phyloP scores from a whole-genome alignment of 2,888 invertebrate genomes.

The Pseudococcus jackbeardsleyi region DNA sequence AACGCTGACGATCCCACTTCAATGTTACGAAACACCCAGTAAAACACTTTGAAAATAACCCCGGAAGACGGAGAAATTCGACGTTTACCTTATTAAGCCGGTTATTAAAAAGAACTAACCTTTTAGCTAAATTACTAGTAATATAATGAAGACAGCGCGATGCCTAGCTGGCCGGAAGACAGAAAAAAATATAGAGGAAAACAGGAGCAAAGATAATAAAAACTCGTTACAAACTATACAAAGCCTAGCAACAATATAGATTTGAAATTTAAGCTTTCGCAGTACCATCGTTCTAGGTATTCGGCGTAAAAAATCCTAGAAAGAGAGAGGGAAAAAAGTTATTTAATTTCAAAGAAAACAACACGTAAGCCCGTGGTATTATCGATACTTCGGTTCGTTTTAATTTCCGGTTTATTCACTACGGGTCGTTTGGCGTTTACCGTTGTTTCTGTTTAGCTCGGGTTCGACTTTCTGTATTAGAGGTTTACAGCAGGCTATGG shows the following conservation, averaged over 20 bases:
- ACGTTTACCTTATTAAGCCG: conserved; percentile 38
- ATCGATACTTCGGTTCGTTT: conserved; percentile 55
- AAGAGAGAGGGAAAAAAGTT: conserved; percentile 26
- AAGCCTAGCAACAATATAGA: not conserved
- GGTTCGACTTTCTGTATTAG: not conserved
- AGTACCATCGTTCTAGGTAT: not conserved
- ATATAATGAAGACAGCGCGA: not conserved
- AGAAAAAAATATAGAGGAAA: too few species aligned
- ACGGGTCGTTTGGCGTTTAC: conserved; percentile 42
- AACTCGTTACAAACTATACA: conserved; percentile 9
- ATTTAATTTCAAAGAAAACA: conserved; percentile 53
- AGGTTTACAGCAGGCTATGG: not conserved
- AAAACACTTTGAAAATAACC: not conserved
- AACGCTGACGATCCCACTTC: too few species aligned
- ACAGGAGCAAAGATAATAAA: not conserved
- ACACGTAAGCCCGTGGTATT: conserved; percentile 48
- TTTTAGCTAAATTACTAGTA: conserved; percentile 49
- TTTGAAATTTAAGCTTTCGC: conserved; percentile 28
- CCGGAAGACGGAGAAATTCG: not conserved
- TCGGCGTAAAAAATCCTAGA: not conserved
- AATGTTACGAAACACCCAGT: not conserved
- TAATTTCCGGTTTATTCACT: conserved; percentile 60
- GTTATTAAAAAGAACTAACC: conserved; percentile 46
- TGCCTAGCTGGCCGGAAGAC: not conserved
- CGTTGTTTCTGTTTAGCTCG: not conserved